Evolutionary conservation across 2,888 invertebrate species (phyloP).

Genomic region (Orchesella flavescens): DNA sequence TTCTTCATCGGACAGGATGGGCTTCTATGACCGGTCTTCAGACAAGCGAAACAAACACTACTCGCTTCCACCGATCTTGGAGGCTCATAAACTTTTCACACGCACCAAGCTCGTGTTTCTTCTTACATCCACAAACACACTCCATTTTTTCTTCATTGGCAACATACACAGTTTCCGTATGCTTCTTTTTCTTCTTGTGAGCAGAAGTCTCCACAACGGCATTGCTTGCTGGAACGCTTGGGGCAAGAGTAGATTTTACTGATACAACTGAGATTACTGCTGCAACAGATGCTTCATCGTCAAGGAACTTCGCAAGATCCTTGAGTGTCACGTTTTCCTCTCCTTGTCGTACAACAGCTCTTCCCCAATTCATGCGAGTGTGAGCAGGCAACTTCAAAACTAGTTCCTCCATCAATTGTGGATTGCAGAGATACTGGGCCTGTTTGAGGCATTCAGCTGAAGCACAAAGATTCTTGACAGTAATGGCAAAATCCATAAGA

Average conservation of each 20-base stretch:
- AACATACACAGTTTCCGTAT: too few relatives aligned
- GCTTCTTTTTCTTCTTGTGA: too few relatives aligned
- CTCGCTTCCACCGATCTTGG: too few relatives aligned
- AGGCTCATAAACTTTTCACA: too few relatives aligned
- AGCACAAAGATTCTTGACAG: not conserved
- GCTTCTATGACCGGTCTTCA: not conserved
- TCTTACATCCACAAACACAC: too few relatives aligned
- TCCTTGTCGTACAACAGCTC: not conserved
- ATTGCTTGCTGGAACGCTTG: too few relatives aligned
- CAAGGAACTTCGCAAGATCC: constrained; percentile 1
- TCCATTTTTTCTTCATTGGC: too few relatives aligned
- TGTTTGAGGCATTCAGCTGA: not conserved
- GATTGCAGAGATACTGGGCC: constrained; percentile 18
- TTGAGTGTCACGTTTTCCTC: not conserved
- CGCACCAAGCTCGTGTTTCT: too few relatives aligned
- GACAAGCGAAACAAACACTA: constrained; percentile 46
- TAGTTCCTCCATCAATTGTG: constrained; percentile 27
- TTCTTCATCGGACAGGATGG: not conserved
- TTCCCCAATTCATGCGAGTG: constrained; percentile 26
- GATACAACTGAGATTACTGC: not conserved
- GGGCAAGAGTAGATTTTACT: too few relatives aligned
- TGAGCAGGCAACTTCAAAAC: constrained; percentile 9
- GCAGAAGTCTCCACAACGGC: too few relatives aligned
- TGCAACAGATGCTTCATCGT: not conserved
- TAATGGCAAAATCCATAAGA: constrained; percentile 7